Evolutionary conservation across 2,888 invertebrate genomes (phyloP), one percentile per base, ranked within the genome.

Genomic region (Mimas tiliae): DNA sequence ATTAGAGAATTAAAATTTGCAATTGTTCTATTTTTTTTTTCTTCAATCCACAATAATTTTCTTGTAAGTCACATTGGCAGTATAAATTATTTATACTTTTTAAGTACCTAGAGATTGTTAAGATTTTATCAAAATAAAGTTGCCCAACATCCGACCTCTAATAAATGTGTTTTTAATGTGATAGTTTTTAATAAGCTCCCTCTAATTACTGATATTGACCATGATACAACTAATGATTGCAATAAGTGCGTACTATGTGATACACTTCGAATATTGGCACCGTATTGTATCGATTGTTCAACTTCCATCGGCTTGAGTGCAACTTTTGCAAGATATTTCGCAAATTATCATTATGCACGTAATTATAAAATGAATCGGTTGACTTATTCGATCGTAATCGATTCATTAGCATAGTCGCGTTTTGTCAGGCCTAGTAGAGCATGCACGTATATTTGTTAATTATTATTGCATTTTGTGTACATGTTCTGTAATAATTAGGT

Each of bases 361-460:
- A 87, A 87, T 87, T 86, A 84, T 77, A 58, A 70, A 68, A 75
- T 68, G 77, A 80, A 81, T 80, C 79, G 76, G 73, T 82, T 74
- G 71, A 78, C 71, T 83, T 77, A 78, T 78, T 83, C 75, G 86
- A 85, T 86, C 74, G 77, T 77, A 82, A 86, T 86, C 85, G 73
- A 62, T 34, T 65, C 62, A 67, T 52, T 62, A 62, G 51, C 62
- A 65, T 62, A 51, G 55, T 58, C 38, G 65, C 65, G 51, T 62
- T 66, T 45, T 66, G 51, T 62, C 27, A 52, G 62, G 51, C 62
- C 52, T 63, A 63, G 19, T 34, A 45, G 53, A 53, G 55, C 63
- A 72, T 77, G 74, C 69, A 71, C 74, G 74, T 75, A 73, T 70
- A 71, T 72, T 65, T 62, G 51, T 45, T 62, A 45, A 42, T 62